These are phyloP conservation scores for Cyclura pinguis DNA, from an alignment of 2,797 vertebrate genomes.

Conservation along the genomic window DNA sequence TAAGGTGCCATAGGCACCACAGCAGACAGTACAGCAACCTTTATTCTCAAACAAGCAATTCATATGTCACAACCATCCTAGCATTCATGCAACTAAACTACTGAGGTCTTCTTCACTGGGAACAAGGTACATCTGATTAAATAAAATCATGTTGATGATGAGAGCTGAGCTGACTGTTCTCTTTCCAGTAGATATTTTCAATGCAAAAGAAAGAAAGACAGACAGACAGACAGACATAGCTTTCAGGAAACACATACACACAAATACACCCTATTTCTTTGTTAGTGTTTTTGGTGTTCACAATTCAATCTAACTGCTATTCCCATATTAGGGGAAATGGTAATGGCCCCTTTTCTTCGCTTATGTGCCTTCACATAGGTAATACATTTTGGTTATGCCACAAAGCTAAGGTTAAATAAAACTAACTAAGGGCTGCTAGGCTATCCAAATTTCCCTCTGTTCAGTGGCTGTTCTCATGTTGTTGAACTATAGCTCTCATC, in stretches of 20 bases:
- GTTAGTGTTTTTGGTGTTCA: background rate
- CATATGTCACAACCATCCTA: slow-evolving; percentile 44
- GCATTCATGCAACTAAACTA: slow-evolving; percentile 6
- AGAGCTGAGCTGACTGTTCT: background rate
- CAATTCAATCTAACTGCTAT: background rate
- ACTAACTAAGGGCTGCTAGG: background rate
- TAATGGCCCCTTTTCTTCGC: background rate
- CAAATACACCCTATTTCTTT: background rate
- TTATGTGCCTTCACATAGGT: background rate
- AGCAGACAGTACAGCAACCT: slow-evolving; percentile 47
- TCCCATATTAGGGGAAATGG: background rate
- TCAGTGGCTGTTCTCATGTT: too few species aligned
- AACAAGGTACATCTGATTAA: background rate
- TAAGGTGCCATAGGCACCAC: slow-evolving; percentile 56
- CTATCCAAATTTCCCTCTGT: too few species aligned
- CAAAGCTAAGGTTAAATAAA: background rate
- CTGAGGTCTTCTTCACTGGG: slow-evolving; percentile 9
- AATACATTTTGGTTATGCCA: background rate
- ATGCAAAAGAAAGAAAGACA: too few species aligned
- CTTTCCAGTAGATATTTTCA: background rate
- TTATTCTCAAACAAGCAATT: slow-evolving; percentile 42
- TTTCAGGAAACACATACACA: background rate
- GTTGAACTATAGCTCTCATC: too few species aligned
- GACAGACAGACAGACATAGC: too few species aligned
- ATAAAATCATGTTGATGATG: slow-evolving; percentile 8